A percentile compares a stretch with the other conserved stretches of the same genome.
Evolutionary conservation across 2,888 invertebrate genomes (phyloP).

Genomic region (Lepidonotus clava): DNA sequence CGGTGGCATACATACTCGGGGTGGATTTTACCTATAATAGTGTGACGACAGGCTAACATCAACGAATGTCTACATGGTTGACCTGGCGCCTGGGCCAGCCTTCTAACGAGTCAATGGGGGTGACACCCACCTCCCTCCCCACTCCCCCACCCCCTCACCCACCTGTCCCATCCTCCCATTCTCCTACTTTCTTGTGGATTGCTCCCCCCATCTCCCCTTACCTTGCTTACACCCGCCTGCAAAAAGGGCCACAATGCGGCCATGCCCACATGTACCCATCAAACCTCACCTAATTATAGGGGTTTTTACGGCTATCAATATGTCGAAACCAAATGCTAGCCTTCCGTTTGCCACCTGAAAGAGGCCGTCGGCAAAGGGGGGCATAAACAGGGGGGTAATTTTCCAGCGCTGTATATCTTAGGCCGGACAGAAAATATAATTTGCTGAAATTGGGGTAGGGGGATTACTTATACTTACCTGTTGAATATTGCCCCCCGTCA

Average conservation of each 20-base stretch:
- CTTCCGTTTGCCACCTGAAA: constrained; percentile 22
- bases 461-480: constrained; percentile 34
- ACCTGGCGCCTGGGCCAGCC: constrained; percentile 7
- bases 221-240: neutral
- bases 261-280: constrained; percentile 22
- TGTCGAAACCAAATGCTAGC: constrained; percentile 24
- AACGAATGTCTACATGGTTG: neutral
- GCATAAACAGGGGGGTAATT: constrained; percentile 43
- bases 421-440: constrained; percentile 8
- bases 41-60: neutral
- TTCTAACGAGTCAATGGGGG: constrained; percentile 28
- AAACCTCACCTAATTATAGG: constrained; percentile 30
- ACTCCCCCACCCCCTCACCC: constrained; percentile 6
- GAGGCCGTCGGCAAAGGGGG: neutral
- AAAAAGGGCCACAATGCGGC: neutral
- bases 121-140: neutral
- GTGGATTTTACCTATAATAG: too few species aligned
- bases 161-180: neutral
- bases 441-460: constrained; percentile 36
- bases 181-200: too few species aligned
- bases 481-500: too few species aligned
- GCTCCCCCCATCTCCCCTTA: neutral
- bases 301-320: constrained; percentile 38
- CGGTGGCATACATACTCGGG: too few species aligned
- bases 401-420: constrained; percentile 14